These are phyloP conservation scores for Phataginus tricuspis DNA, from an alignment of 2,797 vertebrate genomes.

Conservation along the genomic window DNA sequence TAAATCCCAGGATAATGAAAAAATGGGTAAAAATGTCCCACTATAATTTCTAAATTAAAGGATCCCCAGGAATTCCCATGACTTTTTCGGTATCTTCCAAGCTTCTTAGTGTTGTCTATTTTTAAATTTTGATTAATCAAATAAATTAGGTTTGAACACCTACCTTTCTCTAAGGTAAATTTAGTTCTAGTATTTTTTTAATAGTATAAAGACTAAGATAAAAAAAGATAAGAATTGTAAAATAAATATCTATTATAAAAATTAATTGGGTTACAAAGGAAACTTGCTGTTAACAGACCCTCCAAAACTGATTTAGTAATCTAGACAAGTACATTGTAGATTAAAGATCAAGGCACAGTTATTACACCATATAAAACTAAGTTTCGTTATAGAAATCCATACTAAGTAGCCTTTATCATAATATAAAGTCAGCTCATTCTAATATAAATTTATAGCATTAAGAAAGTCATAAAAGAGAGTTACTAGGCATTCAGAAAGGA, in stretches of 20 bases:
- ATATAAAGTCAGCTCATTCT: conserved; percentile 13
- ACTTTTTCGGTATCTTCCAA: background rate
- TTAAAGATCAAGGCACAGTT: background rate
- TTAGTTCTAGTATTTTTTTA: background rate
- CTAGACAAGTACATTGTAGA: background rate
- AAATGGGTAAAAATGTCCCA: background rate
- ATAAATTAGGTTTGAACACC: background rate
- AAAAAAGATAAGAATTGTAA: background rate
- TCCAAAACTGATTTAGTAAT: background rate
- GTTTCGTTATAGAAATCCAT: conserved; percentile 10
- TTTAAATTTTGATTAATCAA: background rate
- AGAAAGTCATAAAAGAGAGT: conserved; percentile 5
- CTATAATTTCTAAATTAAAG: background rate
- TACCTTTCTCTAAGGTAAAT: background rate
- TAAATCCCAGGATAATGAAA: background rate
- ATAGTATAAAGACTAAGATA: background rate
- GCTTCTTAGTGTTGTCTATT: background rate
- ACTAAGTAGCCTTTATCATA: background rate
- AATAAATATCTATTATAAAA: conserved; percentile 1
- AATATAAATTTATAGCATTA: conserved; percentile 45
- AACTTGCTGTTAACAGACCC: background rate
- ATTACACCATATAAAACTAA: background rate
- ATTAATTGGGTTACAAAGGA: background rate
- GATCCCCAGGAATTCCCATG: background rate
- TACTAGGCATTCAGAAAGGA: conserved; percentile 18